Base-by-base conservation (phyloP, 2,797 vertebrate species). In the Eulemur albifrons region DNA sequence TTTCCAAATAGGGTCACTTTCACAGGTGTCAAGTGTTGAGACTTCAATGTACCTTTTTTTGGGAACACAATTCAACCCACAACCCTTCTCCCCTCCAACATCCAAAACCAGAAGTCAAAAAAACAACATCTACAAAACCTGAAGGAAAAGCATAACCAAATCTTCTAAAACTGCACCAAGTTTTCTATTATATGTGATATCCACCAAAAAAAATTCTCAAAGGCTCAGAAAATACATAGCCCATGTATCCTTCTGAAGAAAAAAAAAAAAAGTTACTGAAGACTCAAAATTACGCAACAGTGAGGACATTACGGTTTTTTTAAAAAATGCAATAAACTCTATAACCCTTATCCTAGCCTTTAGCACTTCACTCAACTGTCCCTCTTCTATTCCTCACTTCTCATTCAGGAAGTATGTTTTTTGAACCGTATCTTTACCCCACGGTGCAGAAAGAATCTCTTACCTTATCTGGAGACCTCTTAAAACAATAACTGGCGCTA, bases 401-500 rank as follows among this genome's bases (percentile, higher is more conserved):
- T 45, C 57, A 59, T 32, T 81, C 23, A 84, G 75, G 75, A 93
- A 96, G 79, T 69, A 67, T 82, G 57, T 15, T 57, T 95, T 86
- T n/a, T 9, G 4, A 95, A 89, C 73, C 83, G 76, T 30, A 45
- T 30, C 45, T 89, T 95, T 52, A 86, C 35, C 40, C 63, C n/a
- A 38, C 1, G 85, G 48, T 30, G 14, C 70, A 94, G 50, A 91
- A 69, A 75, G 40, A 90, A 69, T 73, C 52, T 72, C 76, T 87
- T 83, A 89, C 38, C 79, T 90, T 94, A 94, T 90, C 96, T 88
- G 76, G 43, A 25, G 30, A 76, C n/a, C 59, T 96, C 90, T 94
- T 92, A 83, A 83, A 97, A 88, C 81, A 94, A 72, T 32, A 94
- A 54, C 67, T 76, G 57, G 15, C 9, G 3, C 30, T 57, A 20